These are phyloP conservation scores for Drosophila lowei DNA, from an alignment of 1,140 invertebrate genomes.

Conservation along the genomic window DNA sequence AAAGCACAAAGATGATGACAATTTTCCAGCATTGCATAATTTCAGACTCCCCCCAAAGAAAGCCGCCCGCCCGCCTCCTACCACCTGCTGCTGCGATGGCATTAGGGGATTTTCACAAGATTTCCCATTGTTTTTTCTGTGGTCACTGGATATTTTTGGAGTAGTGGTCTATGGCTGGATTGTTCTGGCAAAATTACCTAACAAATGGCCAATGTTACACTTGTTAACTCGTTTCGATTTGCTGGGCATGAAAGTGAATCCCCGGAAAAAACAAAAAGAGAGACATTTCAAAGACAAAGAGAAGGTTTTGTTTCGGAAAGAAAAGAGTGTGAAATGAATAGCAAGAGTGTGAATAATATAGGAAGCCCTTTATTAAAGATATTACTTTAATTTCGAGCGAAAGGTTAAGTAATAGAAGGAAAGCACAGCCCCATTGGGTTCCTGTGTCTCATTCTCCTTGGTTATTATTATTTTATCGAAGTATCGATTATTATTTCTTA, in stretches of 20 bases:
- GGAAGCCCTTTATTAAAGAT: neutral
- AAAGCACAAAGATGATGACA: slow-evolving; percentile 47
- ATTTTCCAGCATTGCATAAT: slow-evolving; percentile 66
- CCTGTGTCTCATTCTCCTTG: too few species aligned
- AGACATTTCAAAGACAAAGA: slow-evolving; percentile 27
- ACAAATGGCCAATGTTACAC: slow-evolving; percentile 78
- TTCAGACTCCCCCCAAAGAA: neutral
- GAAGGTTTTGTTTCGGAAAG: neutral
- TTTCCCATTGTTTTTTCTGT: slow-evolving; percentile 31
- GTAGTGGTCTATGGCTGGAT: slow-evolving; percentile 7
- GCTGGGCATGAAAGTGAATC: slow-evolving; percentile 54
- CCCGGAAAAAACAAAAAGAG: slow-evolving; percentile 1
- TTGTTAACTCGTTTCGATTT: slow-evolving; percentile 71
- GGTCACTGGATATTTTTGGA: slow-evolving; percentile 37
- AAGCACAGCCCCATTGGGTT: too few species aligned
- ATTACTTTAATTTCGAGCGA: too few species aligned
- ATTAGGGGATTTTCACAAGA: slow-evolving; percentile 16
- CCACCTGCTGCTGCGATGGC: slow-evolving; percentile 11
- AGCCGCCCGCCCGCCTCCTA: too few species aligned
- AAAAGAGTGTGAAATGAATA: slow-evolving; percentile 39
- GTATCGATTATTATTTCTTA: too few species aligned
- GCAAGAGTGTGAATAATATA: neutral
- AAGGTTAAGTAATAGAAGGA: too few species aligned
- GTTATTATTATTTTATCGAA: too few species aligned
- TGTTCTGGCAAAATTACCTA: slow-evolving; percentile 69